Base-by-base conservation (phyloP, 2,113 vertebrate species). In the Spermophilus dauricus region DNA sequence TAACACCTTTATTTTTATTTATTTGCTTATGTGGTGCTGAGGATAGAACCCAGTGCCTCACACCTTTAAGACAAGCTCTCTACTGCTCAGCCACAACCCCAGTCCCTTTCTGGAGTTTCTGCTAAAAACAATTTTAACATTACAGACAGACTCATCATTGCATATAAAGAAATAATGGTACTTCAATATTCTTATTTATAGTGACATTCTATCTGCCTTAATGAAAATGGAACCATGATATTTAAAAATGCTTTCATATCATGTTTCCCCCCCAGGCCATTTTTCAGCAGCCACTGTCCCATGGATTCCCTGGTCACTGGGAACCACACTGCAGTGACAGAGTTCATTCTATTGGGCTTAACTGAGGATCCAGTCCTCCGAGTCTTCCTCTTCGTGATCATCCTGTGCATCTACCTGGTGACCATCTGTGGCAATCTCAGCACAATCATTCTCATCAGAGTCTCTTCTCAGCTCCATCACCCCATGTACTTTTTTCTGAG, bases 401-500 rank as follows among this genome's bases (percentile, higher is more conserved):
- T 96, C 78, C 61, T 89, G 0, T 86, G 0, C 63, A 91, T 91
- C 32, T 95, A 95, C n/a, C 58, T 84, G n/a, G 7, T 90, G 45
- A 95, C 80, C 45, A 18, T 95, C 45, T 70, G 13, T 42, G 89
- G 94, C 20, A 95, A 91, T 45, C 65, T 95, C 67, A 81, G 75
- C 76, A 96, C 70, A n/a, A 81, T 86, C 30, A n/a, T 90, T 42
- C 86, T 96, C 16, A 90, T 94, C 72, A 93, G 73, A 86, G 32
- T 56, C 56, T 93, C 86, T 7, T 56, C 86, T 63, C 95, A 93
- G 56, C 95, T 96, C 81, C 91, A 94, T 70, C 65, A 89, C 37
- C 95, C 91, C n/a, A 94, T 96, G 91, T 96, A 96, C 22, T 85
- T 90, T 85, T 86, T 90, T 26, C 73, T 96, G 42, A 96, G 95